Evolutionary conservation across 2,797 vertebrate species (phyloP), one percentile per base, ranked within the genome.

Genomic region (Falco rusticolus): DNA sequence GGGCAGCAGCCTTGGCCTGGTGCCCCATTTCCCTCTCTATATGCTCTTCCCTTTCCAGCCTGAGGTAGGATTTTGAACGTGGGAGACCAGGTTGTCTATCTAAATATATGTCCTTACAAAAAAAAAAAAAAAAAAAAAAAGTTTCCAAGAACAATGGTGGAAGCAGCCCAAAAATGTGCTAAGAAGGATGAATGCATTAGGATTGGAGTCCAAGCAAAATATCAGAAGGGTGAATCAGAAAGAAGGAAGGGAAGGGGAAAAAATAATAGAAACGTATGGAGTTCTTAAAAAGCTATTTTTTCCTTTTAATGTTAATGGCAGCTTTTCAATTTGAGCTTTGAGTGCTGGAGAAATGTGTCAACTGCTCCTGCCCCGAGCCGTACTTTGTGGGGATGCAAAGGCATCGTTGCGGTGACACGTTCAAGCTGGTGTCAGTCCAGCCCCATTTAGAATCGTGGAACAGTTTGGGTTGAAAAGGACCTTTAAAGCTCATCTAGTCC

Each of bases 171-270:
- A 98, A 98, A 98, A 98, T 98, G 96, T 97, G 97, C 94, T 97
- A 93, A 89, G 92, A 92, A 97, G 98, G 97, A 96, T 82, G 91
- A 98, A 96, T 95, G 95, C 94, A 75, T 96, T 91, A 96, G 87
- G 83, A 33, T 53, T 96, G 96, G 71, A 94, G 92, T 97, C 98
- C 98, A 98, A 98, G 96, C 75, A 98, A 98, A 98, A 98, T 97
- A 98, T 98, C 96, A 97, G 96, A 98, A 94, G 94, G 96, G 98
- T 98, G 97, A 98, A 98, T 98, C 97, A 98, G 97, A 98, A 97
- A 89, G 89, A 29, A 95, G 80, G 85, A 74, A 66, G 74, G 65
- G 89, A 86, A 70, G 4, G 45, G 45, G 33, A 19, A 34, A 65
- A 96, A 90, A 95, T 93, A 96, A 91, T 41, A 96, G 93, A 96